These are phyloP conservation scores for Scomberomorus guttatus DNA, from an alignment of 2,797 vertebrate species.

Conservation along the genomic window DNA sequence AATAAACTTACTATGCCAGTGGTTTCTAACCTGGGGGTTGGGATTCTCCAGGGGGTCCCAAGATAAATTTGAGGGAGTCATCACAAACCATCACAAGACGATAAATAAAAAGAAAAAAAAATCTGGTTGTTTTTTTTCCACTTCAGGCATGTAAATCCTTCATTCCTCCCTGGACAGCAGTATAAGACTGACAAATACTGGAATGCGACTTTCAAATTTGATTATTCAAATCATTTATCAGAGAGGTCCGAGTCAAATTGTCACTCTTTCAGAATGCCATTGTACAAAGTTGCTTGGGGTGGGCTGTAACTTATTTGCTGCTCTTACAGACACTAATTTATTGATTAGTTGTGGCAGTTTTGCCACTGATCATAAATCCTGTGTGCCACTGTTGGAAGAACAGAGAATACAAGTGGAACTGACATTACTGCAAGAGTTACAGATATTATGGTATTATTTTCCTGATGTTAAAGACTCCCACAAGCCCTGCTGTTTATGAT, in stretches of 20 bases:
- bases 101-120: no score
- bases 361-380: background rate
- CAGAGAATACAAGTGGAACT: background rate
- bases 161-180: no score
- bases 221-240: background rate
- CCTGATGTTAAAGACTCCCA: background rate
- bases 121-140: no score
- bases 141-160: no score
- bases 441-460: background rate
- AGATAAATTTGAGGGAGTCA: no score
- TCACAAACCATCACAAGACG: no score
- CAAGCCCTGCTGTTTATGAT: background rate
- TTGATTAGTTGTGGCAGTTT: background rate
- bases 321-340: background rate
- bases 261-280: no score
- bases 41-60: no score
- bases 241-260: no score
- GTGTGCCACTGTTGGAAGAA: background rate
- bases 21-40: no score
- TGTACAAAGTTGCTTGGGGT: no score
- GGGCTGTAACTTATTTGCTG: no score
- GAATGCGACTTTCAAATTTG: background rate
- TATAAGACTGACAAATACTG: background rate
- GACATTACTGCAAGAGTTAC: background rate
- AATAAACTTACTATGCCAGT: background rate